phyloP scores from a whole-genome alignment of 2,888 invertebrate species.

The Glaucopsyche alexis region DNA sequence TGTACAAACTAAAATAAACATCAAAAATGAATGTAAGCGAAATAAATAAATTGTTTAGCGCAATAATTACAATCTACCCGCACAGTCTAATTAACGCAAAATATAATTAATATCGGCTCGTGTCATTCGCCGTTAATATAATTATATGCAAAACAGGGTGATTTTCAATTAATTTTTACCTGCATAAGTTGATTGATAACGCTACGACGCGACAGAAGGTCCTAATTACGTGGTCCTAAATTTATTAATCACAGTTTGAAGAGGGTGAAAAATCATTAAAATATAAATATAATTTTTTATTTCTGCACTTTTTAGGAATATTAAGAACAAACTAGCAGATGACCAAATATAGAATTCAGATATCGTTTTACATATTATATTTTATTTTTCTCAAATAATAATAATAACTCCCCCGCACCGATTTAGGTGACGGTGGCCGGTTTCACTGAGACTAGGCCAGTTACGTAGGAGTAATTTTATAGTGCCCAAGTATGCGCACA shows the following conservation, averaged over 20 bases:
- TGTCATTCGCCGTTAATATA: constrained; percentile 18
- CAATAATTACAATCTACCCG: constrained; percentile 39
- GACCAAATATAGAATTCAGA: no score
- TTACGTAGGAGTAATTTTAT: no score
- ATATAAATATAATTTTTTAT: no score
- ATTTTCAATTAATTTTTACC: constrained; percentile 27
- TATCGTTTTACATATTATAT: no score
- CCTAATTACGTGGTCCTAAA: not conserved
- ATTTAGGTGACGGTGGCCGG: no score
- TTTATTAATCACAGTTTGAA: not conserved
- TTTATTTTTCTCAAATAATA: no score
- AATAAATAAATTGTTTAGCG: constrained; percentile 39
- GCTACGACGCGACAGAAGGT: not conserved
- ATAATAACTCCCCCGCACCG: no score
- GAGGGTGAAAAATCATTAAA: no score
- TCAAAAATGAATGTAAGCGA: constrained; percentile 38
- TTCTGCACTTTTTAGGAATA: no score
- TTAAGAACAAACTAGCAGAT: no score
- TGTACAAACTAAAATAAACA: not conserved
- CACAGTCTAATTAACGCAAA: constrained; percentile 38
- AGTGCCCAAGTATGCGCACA: no score
- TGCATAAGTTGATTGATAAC: not conserved
- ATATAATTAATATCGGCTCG: constrained; percentile 35
- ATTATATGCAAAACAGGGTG: constrained; percentile 23
- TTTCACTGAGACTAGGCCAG: no score